Conservation (phyloP, 1,140 invertebrate species). For the Drosophila fuyamai region DNA sequence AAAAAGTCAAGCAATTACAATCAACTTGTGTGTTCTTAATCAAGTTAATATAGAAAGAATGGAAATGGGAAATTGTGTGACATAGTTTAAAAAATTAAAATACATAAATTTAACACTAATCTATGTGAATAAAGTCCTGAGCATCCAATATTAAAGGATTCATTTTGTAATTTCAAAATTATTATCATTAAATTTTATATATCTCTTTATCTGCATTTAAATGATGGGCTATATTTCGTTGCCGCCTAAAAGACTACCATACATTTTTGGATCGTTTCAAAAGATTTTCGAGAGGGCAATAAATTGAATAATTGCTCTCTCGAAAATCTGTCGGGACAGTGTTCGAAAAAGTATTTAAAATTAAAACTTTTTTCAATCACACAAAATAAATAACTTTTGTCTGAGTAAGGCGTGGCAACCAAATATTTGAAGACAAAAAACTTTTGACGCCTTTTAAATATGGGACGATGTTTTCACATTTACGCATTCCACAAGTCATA, state of each 20-base stretch:
- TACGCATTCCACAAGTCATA: slow-evolving; percentile 46
- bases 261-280: neutral
- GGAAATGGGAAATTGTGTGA: too few species aligned
- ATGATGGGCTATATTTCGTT: neutral
- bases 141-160: too few species aligned
- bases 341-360: slow-evolving; percentile 10
- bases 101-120: too few species aligned
- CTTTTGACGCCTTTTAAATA: slow-evolving; percentile 30
- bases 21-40: too few species aligned
- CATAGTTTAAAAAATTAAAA: too few species aligned
- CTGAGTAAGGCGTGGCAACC: slow-evolving; percentile 12
- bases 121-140: too few species aligned
- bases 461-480: slow-evolving; percentile 41
- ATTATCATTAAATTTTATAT: too few species aligned
- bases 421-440: slow-evolving; percentile 27
- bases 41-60: too few species aligned
- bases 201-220: too few species aligned
- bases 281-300: slow-evolving; percentile 7
- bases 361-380: slow-evolving; percentile 25
- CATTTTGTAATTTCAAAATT: too few species aligned
- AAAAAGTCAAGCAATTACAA: too few species aligned
- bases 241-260: slow-evolving; percentile 38
- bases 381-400: slow-evolving; percentile 42
- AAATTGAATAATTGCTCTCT: neutral
- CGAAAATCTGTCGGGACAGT: neutral